Evolutionary conservation across 2,888 invertebrate species (phyloP).

Genomic region (Ethmia dodecea): DNA sequence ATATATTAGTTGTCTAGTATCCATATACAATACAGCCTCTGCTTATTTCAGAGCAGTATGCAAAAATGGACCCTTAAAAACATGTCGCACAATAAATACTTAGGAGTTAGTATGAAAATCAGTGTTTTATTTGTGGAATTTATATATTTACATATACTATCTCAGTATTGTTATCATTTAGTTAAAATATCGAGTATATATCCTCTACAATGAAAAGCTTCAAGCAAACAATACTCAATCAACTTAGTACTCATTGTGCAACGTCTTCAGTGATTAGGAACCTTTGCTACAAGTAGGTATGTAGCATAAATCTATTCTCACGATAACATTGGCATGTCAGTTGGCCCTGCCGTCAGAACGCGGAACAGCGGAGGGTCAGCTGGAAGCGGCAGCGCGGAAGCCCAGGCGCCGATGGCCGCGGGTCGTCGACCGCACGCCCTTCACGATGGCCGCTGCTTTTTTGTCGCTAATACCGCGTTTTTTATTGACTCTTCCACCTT

Average conservation of each 20-base stretch:
- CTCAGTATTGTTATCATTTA: too few relatives aligned
- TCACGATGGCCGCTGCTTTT: constrained; percentile 22
- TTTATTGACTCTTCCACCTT: constrained; percentile 7
- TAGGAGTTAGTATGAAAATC: too few relatives aligned
- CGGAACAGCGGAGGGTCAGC: constrained; percentile 33
- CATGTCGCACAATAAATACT: too few relatives aligned
- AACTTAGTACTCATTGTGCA: too few relatives aligned
- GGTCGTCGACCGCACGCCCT: constrained; percentile 44
- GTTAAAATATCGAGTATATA: constrained; percentile 18
- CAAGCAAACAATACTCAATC: too few relatives aligned
- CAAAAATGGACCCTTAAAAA: too few relatives aligned
- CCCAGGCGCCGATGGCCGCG: constrained; percentile 18
- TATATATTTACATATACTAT: too few relatives aligned
- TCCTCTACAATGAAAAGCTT: background rate
- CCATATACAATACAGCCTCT: too few relatives aligned
- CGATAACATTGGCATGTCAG: constrained; percentile 10
- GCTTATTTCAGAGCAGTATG: too few relatives aligned
- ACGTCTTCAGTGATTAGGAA: too few relatives aligned
- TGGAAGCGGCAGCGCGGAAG: constrained; percentile 33
- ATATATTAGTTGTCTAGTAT: too few relatives aligned
- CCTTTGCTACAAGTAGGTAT: background rate
- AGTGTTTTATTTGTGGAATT: too few relatives aligned
- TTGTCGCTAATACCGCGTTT: constrained; percentile 18
- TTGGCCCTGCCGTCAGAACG: constrained; percentile 25
- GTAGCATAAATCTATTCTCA: constrained; percentile 1